Base-by-base conservation (phyloP, 2,888 invertebrate species). In the Epiblema foenella region DNA sequence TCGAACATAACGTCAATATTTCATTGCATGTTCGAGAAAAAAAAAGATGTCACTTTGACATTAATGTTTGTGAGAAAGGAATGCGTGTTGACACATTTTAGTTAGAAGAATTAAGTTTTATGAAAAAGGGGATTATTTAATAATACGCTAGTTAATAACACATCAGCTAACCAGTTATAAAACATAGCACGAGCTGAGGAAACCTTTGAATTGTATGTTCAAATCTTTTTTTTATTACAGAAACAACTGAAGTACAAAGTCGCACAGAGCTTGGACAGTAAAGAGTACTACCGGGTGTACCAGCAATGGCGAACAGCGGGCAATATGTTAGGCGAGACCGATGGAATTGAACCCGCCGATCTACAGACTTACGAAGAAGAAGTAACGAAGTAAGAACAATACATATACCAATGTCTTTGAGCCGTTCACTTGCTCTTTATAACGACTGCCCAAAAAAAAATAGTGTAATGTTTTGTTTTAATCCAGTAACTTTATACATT, bases 191-290 rank as follows among this genome's bases (percentile, higher is more conserved):
- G 4, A 91, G 90, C 88, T 52, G 18, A 18, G 11, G 52, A 7
- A n/a, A 56, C 29, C 42, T 15, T 10, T 5, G 5, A 20, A 20
- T 11, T 17, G 33, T 10, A 57, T 11, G 9, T 39, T 39, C 1
- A 18, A 18, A n/a, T 17, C 12, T n/a, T n/a, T 2, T 58, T 73
- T 72, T 75, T 80, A 2, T 79, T 87, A 58, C 86, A 96, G 95
- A 96, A 97, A 94, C 97, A 97, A 88, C 88, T 97, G 52, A 97
- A 98, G 87, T 97, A 97, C 92, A 98, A 98, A 95, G 97, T 98
- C 67, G 98, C 99, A 0, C 96, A 97, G 69, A 98, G 98, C 84
- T 94, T 96, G 79, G 99, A 99, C 93, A 98, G 98, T 84, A 98
- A 98, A 87, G 96, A 97, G 67, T 98, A 98, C 88, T 98, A 97